These are phyloP conservation scores for Zaprionus lineosus DNA, from an alignment of 2,888 invertebrate genomes.

Conservation along the genomic window DNA sequence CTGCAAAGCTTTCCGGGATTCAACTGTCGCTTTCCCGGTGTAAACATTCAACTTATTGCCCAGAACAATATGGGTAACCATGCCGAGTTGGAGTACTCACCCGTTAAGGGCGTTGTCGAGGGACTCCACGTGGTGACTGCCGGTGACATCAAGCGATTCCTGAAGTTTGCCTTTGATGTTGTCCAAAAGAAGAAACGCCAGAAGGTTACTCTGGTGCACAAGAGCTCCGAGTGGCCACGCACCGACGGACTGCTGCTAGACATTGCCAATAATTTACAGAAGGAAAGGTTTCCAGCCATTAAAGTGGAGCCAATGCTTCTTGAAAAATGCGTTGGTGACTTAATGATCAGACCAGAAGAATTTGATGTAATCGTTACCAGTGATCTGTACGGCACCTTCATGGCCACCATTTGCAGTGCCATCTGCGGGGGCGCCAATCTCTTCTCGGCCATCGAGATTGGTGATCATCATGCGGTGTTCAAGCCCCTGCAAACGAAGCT, in stretches of 20 bases:
- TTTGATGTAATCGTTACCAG: conserved; percentile 72
- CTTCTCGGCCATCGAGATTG: conserved; percentile 68
- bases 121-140: conserved; percentile 63
- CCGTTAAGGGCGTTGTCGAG: conserved; percentile 77
- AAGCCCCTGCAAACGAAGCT: conserved; percentile 78
- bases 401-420: conserved; percentile 65
- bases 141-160: conserved; percentile 40
- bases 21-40: conserved; percentile 50
- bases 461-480: conserved; percentile 72
- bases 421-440: conserved; percentile 76
- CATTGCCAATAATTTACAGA: conserved; percentile 48
- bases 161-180: conserved; percentile 59
- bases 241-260: conserved; percentile 61
- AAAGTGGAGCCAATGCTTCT: conserved; percentile 59
- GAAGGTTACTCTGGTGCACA: conserved; percentile 70
- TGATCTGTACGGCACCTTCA: conserved; percentile 74
- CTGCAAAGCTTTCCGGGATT: conserved; percentile 69
- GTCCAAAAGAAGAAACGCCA: conserved; percentile 45
- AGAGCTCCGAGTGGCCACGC: conserved; percentile 63
- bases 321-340: conserved; percentile 45
- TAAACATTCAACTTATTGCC: conserved; percentile 66
- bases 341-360: conserved; percentile 54
- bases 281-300: conserved; percentile 31
- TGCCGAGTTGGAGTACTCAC: conserved; percentile 75
- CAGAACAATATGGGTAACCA: conserved; percentile 76